phyloP scores from a whole-genome alignment of 1,140 invertebrate species.

The Samia ricini region DNA sequence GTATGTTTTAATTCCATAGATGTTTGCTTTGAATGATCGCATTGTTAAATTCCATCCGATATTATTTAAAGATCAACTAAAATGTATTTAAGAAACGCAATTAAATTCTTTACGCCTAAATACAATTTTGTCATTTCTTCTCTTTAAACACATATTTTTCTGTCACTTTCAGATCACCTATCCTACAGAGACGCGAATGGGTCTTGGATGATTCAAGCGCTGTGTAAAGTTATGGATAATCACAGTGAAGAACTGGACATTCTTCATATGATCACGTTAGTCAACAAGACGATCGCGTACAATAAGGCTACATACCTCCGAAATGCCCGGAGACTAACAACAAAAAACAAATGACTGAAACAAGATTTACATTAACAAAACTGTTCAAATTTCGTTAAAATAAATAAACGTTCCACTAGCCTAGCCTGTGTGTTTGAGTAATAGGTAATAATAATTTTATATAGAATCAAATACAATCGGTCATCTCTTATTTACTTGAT shows the following conservation, averaged over 20 bases:
- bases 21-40: neutral
- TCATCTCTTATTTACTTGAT: no score
- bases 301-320: neutral
- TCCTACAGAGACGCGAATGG: conserved; percentile 37
- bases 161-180: conserved; percentile 39
- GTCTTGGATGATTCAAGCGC: conserved; percentile 1
- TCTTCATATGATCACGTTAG: conserved; percentile 5
- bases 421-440: conserved; percentile 1
- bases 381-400: conserved; percentile 36
- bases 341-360: conserved; percentile 60
- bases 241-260: neutral
- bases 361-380: conserved; percentile 49
- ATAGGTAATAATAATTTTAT: neutral
- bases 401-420: neutral
- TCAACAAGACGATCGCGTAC: neutral
- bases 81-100: no score
- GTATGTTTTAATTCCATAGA: neutral
- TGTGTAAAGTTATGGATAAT: neutral
- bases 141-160: no score
- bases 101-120: no score
- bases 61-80: neutral
- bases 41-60: neutral
- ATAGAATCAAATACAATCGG: neutral
- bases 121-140: no score
- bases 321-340: conserved; percentile 10